Evolutionary conservation across 2,888 invertebrate genomes (phyloP).

Genomic region (Galerucella nymphaeae): DNA sequence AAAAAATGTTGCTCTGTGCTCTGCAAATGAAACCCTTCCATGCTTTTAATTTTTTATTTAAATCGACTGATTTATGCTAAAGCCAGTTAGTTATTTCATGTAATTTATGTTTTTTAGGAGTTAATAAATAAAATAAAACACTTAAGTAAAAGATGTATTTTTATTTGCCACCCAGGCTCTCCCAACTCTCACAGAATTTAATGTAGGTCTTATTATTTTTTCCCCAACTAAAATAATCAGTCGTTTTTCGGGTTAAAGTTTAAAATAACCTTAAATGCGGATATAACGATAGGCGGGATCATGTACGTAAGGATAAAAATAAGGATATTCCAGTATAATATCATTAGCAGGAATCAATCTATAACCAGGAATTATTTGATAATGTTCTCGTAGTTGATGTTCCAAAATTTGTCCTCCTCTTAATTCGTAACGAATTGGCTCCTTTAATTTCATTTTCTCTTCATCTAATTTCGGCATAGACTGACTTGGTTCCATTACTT

Average conservation of each 20-base stretch:
- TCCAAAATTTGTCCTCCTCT: not conserved
- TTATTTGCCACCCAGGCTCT: constrained; percentile 28
- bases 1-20: too few species aligned
- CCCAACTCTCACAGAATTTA: constrained; percentile 19
- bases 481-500: not conserved
- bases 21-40: too few species aligned
- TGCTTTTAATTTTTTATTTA: not conserved
- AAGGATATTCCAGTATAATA: constrained; percentile 28
- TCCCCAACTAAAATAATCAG: not conserved
- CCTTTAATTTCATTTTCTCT: not conserved
- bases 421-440: not conserved
- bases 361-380: constrained; percentile 24
- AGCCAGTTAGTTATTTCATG: too few species aligned
- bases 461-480: not conserved
- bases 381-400: constrained; percentile 16
- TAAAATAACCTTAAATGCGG: constrained; percentile 30
- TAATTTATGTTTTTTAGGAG: not conserved
- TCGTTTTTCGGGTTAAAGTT: not conserved
- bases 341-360: constrained; percentile 26
- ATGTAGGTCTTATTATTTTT: not conserved
- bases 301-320: constrained; percentile 25
- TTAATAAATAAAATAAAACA: constrained; percentile 25
- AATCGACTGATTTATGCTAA: not conserved
- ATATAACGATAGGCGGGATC: constrained; percentile 28
- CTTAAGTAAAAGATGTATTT: constrained; percentile 16